Percentiles rank a stretch among this genome's conserved stretches.
Evolutionary conservation across 1,140 invertebrate genomes (phyloP).

Genomic region (Neocloeon triangulifer): DNA sequence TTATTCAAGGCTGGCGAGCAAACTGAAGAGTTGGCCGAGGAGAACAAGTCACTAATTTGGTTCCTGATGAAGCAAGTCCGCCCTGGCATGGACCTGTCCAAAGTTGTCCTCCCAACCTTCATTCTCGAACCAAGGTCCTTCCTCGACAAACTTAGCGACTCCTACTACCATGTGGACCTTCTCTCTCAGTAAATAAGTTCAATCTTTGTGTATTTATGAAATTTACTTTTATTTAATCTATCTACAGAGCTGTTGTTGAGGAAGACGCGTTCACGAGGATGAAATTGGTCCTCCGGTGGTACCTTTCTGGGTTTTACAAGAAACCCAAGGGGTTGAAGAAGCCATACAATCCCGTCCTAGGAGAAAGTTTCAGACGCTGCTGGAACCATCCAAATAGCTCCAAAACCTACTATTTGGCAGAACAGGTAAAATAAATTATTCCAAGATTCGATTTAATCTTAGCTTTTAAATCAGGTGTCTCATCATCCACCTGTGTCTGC

Average conservation of each 20-base stretch:
- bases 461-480: too few species aligned
- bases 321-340: conserved; percentile 83
- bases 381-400: conserved; percentile 68
- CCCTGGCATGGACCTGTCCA: conserved; percentile 90
- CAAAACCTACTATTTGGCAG: conserved; percentile 78
- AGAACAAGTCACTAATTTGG: conserved; percentile 89
- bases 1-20: conserved; percentile 53
- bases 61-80: conserved; percentile 82
- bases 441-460: too few species aligned
- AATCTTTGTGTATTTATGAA: too few species aligned
- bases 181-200: conserved; percentile 67
- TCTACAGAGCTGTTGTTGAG: conserved; percentile 50
- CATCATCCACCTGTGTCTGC: conserved; percentile 90
- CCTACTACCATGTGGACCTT: conserved; percentile 83
- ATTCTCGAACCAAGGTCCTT: conserved; percentile 82
- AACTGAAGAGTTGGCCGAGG: conserved; percentile 77
- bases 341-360: conserved; percentile 85
- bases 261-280: conserved; percentile 79
- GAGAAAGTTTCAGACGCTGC: conserved; percentile 77
- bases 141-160: conserved; percentile 78
- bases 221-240: too few species aligned
- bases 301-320: conserved; percentile 59
- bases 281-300: conserved; percentile 75
- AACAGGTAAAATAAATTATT: conserved; percentile 47
- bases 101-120: conserved; percentile 78